phyloP scores from a whole-genome alignment of 2,888 invertebrate genomes.

The Agrochola circellaris region DNA sequence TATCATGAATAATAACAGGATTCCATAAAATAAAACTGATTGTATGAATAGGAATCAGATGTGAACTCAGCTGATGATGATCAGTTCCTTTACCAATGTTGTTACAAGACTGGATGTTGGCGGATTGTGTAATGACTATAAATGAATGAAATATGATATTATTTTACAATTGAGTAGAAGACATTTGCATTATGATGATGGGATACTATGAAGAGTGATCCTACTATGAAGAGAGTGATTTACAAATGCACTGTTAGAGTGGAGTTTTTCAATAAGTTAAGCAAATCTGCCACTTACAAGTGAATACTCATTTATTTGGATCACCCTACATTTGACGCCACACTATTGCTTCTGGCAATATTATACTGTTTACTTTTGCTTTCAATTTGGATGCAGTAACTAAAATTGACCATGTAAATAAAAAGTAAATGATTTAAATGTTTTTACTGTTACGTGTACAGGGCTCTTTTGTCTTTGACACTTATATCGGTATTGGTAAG shows the following conservation, averaged over 20 bases:
- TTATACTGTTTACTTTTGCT: not conserved
- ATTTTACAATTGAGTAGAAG: conserved; percentile 1
- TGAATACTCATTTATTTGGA: conserved; percentile 11
- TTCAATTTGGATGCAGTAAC: not conserved
- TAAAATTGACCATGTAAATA: conserved; percentile 5
- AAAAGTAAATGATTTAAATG: not conserved
- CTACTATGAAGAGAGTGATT: not conserved
- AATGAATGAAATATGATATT: conserved; percentile 33
- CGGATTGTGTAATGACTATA: conserved; percentile 1
- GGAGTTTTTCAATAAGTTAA: not conserved
- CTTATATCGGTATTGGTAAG: conserved; percentile 6
- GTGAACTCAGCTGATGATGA: conserved; percentile 17
- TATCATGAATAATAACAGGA: conserved; percentile 4
- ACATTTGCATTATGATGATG: not conserved
- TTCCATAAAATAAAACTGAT: conserved; percentile 5
- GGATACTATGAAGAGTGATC: not conserved
- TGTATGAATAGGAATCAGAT: conserved; percentile 2
- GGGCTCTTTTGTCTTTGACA: not conserved
- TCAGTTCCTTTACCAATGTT: conserved; percentile 21
- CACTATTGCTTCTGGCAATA: not conserved
- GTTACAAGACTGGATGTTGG: conserved; percentile 9
- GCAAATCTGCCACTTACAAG: not conserved
- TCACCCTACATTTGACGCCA: not conserved
- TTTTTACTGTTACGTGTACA: not conserved
- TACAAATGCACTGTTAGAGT: not conserved